phyloP scores from a whole-genome alignment of 1,140 invertebrate genomes.

The Protaetia brevitarsis region DNA sequence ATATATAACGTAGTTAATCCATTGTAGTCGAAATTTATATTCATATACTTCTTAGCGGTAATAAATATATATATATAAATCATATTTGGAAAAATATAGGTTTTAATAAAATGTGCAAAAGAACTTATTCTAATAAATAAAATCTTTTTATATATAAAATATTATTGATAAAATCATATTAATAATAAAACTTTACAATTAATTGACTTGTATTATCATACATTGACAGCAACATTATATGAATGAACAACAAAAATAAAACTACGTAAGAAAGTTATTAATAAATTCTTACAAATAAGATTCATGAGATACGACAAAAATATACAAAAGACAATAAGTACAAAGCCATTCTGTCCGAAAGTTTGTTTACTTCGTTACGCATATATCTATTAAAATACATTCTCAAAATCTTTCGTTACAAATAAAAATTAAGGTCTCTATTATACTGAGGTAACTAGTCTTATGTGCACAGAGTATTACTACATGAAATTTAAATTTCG shows the following conservation, averaged over 20 bases:
- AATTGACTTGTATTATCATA: conserved; percentile 37
- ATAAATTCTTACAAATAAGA: conserved; percentile 25
- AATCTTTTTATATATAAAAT: conserved; percentile 11
- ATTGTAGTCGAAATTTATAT: conserved; percentile 3
- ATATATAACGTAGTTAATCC: too few relatives aligned
- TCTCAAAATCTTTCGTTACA: conserved; percentile 1
- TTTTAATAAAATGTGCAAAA: conserved; percentile 8
- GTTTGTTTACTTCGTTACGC: neutral
- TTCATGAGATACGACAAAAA: conserved; percentile 23
- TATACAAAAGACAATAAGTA: conserved; percentile 28
- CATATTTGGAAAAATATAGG: neutral
- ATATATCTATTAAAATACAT: neutral
- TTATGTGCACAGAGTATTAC: conserved; percentile 29
- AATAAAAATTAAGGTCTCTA: conserved; percentile 26
- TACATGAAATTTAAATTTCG: neutral
- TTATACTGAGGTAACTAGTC: conserved; percentile 41
- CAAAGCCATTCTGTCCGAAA: conserved; percentile 18
- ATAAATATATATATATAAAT: conserved; percentile 9
- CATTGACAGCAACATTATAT: conserved; percentile 21
- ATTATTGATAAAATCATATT: conserved; percentile 6
- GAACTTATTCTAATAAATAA: conserved; percentile 14
- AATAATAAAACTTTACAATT: conserved; percentile 6
- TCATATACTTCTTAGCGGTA: neutral
- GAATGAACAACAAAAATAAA: conserved; percentile 1
- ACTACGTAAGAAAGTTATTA: conserved; percentile 15